phyloP scores from a whole-genome alignment of 1,140 invertebrate species.

The Ostrea denselamellosa region DNA sequence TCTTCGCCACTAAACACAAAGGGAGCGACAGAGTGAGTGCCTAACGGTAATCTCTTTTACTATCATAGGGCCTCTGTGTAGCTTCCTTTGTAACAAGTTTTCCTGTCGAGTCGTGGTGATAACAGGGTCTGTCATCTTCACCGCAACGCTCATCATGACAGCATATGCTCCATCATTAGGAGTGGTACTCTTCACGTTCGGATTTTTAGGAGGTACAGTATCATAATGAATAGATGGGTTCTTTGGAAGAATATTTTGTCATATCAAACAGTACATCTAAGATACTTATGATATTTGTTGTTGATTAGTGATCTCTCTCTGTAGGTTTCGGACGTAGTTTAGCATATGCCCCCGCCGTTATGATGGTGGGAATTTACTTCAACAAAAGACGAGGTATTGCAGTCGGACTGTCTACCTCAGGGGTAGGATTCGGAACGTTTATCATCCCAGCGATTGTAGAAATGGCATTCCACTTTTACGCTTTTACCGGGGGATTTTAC shows the following conservation, averaged over 20 bases:
- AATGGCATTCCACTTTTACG: constrained; percentile 63
- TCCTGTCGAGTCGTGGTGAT: constrained; percentile 93
- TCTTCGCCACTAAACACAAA: no score
- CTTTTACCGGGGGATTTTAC: constrained; percentile 56
- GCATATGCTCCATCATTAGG: constrained; percentile 88
- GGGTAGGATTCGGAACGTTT: constrained; percentile 76
- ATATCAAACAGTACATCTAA: neutral
- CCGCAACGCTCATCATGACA: constrained; percentile 86
- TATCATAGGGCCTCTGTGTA: constrained; percentile 45
- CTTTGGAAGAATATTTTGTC: neutral
- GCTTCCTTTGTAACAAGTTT: constrained; percentile 84
- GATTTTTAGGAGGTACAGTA: constrained; percentile 87
- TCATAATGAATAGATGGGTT: neutral
- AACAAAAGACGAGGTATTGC: constrained; percentile 71
- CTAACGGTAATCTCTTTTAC: neutral
- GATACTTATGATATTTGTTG: neutral
- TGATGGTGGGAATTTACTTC: constrained; percentile 76
- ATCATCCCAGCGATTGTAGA: constrained; percentile 73
- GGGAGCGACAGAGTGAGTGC: no score
- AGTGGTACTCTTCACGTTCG: constrained; percentile 90
- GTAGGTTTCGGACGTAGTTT: constrained; percentile 75
- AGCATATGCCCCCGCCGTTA: constrained; percentile 70
- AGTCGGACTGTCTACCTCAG: constrained; percentile 73
- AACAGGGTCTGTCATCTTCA: constrained; percentile 87
- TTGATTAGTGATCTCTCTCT: constrained; percentile 57